Evolutionary conservation across 2,888 invertebrate species (phyloP), one percentile per base, ranked within the genome.

Genomic region (Panopea generosa): DNA sequence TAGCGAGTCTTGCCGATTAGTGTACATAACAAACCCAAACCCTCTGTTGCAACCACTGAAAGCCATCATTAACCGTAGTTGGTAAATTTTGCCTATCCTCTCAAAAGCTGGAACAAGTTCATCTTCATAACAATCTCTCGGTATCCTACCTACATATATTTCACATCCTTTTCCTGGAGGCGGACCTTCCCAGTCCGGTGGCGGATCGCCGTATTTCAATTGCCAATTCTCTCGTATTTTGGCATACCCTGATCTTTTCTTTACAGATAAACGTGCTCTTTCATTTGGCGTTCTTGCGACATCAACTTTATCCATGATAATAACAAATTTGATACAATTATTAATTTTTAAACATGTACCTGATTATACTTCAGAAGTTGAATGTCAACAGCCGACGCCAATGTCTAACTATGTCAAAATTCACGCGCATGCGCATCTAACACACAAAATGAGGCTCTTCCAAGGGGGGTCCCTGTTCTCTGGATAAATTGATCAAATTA

Each of bases 151-250:
- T 3, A 97, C 93, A 72, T 92, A 92, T 49, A 92, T 87, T 93
- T 97, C 97, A 84, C 95, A 95, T 33, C 96, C 96, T 89, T 95
- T 95, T 0, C 95, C 93, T 0, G 94, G 96, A 0, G 94, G 92
- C 0, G 84, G 85, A 9, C 90, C 91, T 69, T 89, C 88, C 91
- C 91, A 91, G 40, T 75, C 79, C 0, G 95, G 95, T 0, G 96
- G 96, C 0, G 96, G 95, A 16, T 94, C 93, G 2, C 93, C 95
- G 86, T 95, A 95, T 81, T 95, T 95, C 55, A 97, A 92, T 88
- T 97, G 97, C 0, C 97, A 97, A 89, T 97, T 97, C 77, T 95
- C 95, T 91, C 97, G 96, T 0, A 95, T 93, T 56, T 96, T 94
- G 2, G 87, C 82, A 85, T 92, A 94, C 2, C 93, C 93, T 9